phyloP scores from a whole-genome alignment of 2,113 vertebrate genomes.

The Lophochroa leadbeateri region DNA sequence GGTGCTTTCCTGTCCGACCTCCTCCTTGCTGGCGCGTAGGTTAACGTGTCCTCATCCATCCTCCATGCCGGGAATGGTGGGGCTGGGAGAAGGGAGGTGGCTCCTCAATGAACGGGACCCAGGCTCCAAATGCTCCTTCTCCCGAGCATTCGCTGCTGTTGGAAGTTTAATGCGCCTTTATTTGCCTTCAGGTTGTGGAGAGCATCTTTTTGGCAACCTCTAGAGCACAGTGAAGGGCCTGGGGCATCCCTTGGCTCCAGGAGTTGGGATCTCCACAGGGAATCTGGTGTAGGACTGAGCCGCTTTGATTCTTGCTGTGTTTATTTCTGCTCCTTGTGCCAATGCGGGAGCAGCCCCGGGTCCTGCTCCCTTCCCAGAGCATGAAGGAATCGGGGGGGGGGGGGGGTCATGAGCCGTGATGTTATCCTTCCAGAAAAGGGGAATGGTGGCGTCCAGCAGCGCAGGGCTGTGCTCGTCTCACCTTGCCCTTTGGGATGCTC shows the following conservation, averaged over 20 bases:
- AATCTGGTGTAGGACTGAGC: fast-evolving
- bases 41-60: neutral
- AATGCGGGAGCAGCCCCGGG: neutral
- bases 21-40: neutral
- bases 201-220: neutral
- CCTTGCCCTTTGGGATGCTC: neutral
- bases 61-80: fast-evolving
- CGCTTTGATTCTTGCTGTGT: fast-evolving
- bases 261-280: neutral
- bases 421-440: neutral
- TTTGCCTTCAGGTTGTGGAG: neutral
- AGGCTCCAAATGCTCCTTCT: neutral
- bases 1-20: neutral
- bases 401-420: neutral
- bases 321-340: neutral
- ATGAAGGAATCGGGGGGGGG: fast-evolving
- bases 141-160: fast-evolving
- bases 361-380: neutral
- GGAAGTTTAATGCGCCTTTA: fast-evolving
- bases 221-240: neutral
- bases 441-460: neutral
- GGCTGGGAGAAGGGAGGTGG: neutral
- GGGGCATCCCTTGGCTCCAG: fast-evolving
- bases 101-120: neutral
- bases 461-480: fast-evolving